Evolutionary conservation across 1,140 invertebrate genomes (phyloP), one percentile per base, ranked within the genome.

Genomic region (Habropoda laboriosa): DNA sequence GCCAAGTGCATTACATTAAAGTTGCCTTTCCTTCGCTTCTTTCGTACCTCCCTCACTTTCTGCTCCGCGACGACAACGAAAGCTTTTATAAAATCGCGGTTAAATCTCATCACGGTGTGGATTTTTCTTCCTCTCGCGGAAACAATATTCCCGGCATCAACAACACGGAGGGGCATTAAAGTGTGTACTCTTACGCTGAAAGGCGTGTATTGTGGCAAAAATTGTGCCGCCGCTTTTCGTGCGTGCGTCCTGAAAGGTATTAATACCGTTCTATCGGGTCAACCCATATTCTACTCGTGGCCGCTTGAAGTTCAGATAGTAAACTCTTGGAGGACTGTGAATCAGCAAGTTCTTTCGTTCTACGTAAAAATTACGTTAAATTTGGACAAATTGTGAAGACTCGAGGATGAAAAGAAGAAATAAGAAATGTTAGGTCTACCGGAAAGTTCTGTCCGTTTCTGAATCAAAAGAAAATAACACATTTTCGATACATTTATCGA

Each of bases 41-140:
- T 47, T 42, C 42, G 5, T 2, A 30, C 2, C 42, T 38, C 16
- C 1, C 6, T 18, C 55, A 38, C 55, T 38, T 45, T 67, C 61
- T 4, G 55, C 21, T 42, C 12, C 16, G 32, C 40, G 51, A 60
- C 16, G 27, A 51, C 55, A 71, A 78, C 47, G 53, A 81, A 82
- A 79, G 83, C 73, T 86, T 85, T 86, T 82, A 82, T 67, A 53
- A 86, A 86, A 79, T 82, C 75, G 60, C 18, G 53, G 55, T 55
- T 79, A 78, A 83, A 83, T 86, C 73, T 82, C 73, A 85, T 85
- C 75, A 77, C 21, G 66, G 21, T 21, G 81, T 49, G 40, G 64
- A 61, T 74, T 75, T 74, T 67, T 70, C 40, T 71, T 55, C 21
- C 72, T 64, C 13, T 57, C 49, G 64, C 47, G 83, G n/a, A 72